These are phyloP conservation scores for Gymnogyps californianus DNA, from an alignment of 2,113 vertebrate species.

Conservation along the genomic window DNA sequence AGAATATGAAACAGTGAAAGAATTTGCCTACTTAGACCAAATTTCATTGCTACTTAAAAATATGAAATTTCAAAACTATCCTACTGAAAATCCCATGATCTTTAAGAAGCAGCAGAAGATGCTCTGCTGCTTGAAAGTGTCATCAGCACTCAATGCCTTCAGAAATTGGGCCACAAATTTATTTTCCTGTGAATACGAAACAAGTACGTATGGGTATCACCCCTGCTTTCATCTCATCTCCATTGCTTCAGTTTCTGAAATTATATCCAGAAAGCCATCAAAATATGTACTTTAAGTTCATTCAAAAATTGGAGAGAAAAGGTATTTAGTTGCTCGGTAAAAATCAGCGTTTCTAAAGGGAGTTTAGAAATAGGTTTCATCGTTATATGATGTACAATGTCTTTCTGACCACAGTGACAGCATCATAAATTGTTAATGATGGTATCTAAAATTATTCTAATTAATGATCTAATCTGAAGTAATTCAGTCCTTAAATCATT, in stretches of 20 bases:
- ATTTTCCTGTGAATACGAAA: neutral
- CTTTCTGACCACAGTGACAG: neutral
- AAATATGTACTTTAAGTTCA: neutral
- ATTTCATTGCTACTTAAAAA: neutral
- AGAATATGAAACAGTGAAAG: neutral
- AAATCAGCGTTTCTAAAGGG: neutral
- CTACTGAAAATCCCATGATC: neutral
- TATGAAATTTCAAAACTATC: neutral
- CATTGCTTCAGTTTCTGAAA: neutral
- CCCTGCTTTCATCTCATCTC: neutral
- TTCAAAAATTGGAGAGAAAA: neutral
- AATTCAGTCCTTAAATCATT: neutral
- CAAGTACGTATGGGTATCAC: neutral
- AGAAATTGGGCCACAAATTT: neutral
- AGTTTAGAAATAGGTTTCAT: neutral
- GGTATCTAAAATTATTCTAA: neutral
- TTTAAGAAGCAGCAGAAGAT: neutral
- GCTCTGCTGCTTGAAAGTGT: neutral
- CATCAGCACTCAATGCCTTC: neutral
- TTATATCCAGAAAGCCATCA: neutral
- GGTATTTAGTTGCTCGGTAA: neutral
- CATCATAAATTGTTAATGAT: neutral
- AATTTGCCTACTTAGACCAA: neutral
- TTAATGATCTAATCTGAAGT: neutral
- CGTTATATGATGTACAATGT: neutral